Percentiles rank a stretch among this genome's conserved stretches.
phyloP scores from a whole-genome alignment of 2,888 invertebrate species.

The Leptothorax acervorum region DNA sequence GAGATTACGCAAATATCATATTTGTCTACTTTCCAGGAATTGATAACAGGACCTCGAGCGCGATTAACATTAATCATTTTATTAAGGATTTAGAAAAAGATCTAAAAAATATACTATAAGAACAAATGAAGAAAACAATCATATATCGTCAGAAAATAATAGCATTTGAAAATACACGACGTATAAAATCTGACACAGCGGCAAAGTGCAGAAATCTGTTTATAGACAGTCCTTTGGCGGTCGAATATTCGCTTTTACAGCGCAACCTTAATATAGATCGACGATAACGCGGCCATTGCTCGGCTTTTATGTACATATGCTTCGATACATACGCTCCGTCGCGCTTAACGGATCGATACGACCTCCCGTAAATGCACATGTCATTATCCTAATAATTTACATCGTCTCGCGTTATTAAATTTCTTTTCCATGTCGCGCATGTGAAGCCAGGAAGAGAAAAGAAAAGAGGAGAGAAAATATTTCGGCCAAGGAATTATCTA shows the following conservation, averaged over 20 bases:
- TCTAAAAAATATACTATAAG: background rate
- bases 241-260: slow-evolving; percentile 36
- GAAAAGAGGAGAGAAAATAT: background rate
- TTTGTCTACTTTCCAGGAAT: slow-evolving; percentile 5
- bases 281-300: slow-evolving; percentile 25
- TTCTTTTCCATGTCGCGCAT: background rate
- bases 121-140: background rate
- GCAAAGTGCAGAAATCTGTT: slow-evolving; percentile 16
- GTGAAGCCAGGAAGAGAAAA: background rate
- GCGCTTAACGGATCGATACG: slow-evolving; percentile 38
- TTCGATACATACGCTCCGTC: slow-evolving; percentile 27
- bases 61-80: background rate
- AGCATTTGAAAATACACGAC: background rate
- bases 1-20: slow-evolving; percentile 8
- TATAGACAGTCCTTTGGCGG: background rate
- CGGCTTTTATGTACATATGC: slow-evolving; percentile 19
- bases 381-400: slow-evolving; percentile 40
- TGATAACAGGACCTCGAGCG: background rate
- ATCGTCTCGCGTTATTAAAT: slow-evolving; percentile 24
- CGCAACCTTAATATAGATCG: slow-evolving; percentile 35
- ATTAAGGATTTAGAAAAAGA: background rate
- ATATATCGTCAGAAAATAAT: background rate
- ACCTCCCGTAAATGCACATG: slow-evolving; percentile 24
- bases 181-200: background rate
- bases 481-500: background rate